phyloP scores from a whole-genome alignment of 2,888 invertebrate genomes.

The Cyclophora albipunctata region DNA sequence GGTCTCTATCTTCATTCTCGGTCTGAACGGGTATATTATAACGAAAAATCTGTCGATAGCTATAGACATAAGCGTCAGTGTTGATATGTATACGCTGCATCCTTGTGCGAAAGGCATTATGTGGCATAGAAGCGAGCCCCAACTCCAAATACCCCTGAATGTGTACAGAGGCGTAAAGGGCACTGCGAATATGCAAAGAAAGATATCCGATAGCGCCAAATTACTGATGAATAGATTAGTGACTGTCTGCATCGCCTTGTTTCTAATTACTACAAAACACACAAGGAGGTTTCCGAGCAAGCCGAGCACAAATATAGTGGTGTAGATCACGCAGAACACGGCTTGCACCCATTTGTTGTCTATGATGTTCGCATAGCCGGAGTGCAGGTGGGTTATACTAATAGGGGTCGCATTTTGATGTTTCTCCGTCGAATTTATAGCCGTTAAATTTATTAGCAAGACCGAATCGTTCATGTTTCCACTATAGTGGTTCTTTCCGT shows the following conservation, averaged over 20 bases:
- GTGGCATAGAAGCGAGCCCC: slow-evolving; percentile 93
- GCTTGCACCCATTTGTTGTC: slow-evolving; percentile 81
- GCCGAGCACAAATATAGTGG: slow-evolving; percentile 90
- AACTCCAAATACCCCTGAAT: slow-evolving; percentile 93
- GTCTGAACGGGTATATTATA: slow-evolving; percentile 96
- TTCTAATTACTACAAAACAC: slow-evolving; percentile 93
- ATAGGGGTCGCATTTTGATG: slow-evolving; percentile 33
- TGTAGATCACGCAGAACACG: slow-evolving; percentile 84
- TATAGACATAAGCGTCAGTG: slow-evolving; percentile 96
- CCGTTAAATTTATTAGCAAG: slow-evolving; percentile 32
- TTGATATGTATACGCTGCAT: slow-evolving; percentile 97
- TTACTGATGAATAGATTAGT: slow-evolving; percentile 98
- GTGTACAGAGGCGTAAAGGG: slow-evolving; percentile 98
- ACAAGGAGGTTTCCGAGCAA: slow-evolving; percentile 93
- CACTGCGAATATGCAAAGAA: slow-evolving; percentile 94
- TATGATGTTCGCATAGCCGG: slow-evolving; percentile 70
- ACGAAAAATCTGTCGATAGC: slow-evolving; percentile 98
- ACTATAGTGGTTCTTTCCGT: slow-evolving; percentile 24
- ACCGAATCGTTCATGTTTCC: slow-evolving; percentile 44
- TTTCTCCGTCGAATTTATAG: slow-evolving; percentile 33
- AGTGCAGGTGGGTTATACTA: slow-evolving; percentile 30
- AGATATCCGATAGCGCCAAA: slow-evolving; percentile 94
- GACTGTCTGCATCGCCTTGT: slow-evolving; percentile 97
- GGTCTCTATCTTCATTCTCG: slow-evolving; percentile 91
- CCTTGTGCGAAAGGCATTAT: slow-evolving; percentile 95